These are phyloP conservation scores for Aythya baeri DNA, from an alignment of 2,113 vertebrate species.

Conservation along the genomic window DNA sequence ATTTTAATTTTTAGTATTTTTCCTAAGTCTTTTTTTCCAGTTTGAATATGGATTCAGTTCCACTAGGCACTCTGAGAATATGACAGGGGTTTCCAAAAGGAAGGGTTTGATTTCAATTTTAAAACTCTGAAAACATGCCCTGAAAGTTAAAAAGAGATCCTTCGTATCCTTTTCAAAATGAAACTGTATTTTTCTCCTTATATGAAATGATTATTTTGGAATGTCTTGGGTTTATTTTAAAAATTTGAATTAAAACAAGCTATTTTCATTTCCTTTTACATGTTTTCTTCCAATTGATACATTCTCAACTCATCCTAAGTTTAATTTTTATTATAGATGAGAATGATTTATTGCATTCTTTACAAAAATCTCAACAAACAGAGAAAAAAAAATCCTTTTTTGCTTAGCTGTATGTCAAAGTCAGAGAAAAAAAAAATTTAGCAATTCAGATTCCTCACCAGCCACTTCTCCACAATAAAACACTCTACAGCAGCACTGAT, in stretches of 20 bases:
- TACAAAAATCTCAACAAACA: not conserved
- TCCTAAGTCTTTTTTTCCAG: not conserved
- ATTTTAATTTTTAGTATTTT: not conserved
- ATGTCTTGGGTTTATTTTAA: not conserved
- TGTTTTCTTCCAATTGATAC: not conserved
- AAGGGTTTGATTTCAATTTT: not conserved
- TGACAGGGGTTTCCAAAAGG: not conserved
- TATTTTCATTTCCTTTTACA: not conserved
- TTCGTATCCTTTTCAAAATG: not conserved
- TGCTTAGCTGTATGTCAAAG: not conserved
- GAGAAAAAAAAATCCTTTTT: not conserved
- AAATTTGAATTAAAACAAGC: not conserved
- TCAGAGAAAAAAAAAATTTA: not conserved
- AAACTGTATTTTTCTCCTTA: not conserved
- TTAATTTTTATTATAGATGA: not conserved
- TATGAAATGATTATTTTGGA: not conserved
- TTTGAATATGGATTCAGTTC: not conserved
- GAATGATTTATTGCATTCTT: not conserved
- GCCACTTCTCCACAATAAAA: not conserved
- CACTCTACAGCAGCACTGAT: not conserved
- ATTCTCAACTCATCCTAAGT: not conserved
- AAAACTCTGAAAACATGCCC: rapidly evolving
- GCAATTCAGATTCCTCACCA: not conserved
- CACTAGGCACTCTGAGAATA: not conserved
- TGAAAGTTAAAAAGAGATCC: not conserved